Evolutionary conservation across 53 echinoderm and acorn worm species (phyloP).

Genomic region (Hippasteria phrygiana): DNA sequence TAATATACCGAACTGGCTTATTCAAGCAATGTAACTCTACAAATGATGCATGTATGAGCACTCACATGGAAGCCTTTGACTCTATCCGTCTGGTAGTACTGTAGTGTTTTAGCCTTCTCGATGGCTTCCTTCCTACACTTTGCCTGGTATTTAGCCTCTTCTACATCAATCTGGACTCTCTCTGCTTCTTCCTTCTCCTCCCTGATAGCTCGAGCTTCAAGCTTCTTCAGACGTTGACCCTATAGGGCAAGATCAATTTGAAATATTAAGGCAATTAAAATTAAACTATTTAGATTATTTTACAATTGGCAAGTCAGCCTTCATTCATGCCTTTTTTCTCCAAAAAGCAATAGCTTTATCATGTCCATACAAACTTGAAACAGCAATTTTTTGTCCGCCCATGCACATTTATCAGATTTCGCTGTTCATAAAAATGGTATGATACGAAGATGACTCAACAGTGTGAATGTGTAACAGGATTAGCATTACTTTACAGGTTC

Average conservation of each 20-base stretch:
- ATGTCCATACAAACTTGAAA: no score
- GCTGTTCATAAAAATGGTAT: no score
- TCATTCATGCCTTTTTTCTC: no score
- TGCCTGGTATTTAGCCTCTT: slow-evolving; percentile 95
- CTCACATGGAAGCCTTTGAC: slow-evolving; percentile 99
- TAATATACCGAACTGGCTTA: neutral
- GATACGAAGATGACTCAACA: no score
- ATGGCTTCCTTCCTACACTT: slow-evolving; percentile 95
- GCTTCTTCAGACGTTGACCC: slow-evolving; percentile 96
- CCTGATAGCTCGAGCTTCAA: slow-evolving; percentile 91
- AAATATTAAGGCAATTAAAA: neutral
- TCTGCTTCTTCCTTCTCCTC: slow-evolving; percentile 95
- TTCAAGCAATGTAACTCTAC: no score
- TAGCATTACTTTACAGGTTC: no score
- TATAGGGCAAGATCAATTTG: slow-evolving; percentile 17
- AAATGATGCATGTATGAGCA: slow-evolving; percentile 11
- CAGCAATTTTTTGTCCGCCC: no score
- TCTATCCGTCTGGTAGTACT: slow-evolving; percentile 98
- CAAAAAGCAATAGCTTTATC: no score
- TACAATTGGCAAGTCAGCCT: no score
- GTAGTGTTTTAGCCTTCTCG: slow-evolving; percentile 97
- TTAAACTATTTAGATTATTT: neutral
- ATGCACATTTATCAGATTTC: no score
- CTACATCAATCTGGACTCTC: slow-evolving; percentile 92
- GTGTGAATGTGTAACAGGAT: no score